Evolutionary conservation across 2,888 invertebrate species (phyloP), one percentile per base, ranked within the genome.

Genomic region (Diachrysia chrysitis): DNA sequence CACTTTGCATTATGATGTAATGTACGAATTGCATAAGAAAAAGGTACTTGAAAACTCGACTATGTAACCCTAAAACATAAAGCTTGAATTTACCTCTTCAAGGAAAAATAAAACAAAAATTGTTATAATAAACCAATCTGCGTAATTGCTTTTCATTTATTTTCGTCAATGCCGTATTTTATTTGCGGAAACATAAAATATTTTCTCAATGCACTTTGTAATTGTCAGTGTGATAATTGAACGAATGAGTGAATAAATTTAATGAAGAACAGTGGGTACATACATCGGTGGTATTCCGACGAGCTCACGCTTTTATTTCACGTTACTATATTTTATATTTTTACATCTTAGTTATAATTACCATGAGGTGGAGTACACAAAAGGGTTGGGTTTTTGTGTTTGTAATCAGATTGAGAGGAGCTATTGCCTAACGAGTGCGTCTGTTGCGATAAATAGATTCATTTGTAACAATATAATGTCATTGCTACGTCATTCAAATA

Each of bases 201-300:
- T 63, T 68, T 69, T 76, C 67, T 60, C 68, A 58, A 19, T 71
- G 57, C 58, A 66, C 54, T 73, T 73, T 76, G 65, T 67, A 78
- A 73, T 78, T 78, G 69, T 73, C 78, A 73, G 59, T 17, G 51
- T 53, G 51, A 72, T 80, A 80, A 83, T 74, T 71, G 66, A 79
- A 73, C 62, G 71, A 72, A 63, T 69, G 72, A 77, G 69, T 71
- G 65, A 75, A 58, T 77, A 71, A 66, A 79, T 71, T 74, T 37
- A 66, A 57, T 64, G 71, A 66, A 68, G 71, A 66, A 68, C 69
- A 66, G 59, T 58, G 68, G 62, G 6, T 42, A n/a, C n/a, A 16
- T 14, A 42, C n/a, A n/a, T 42, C 42, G n/a, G n/a, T 42, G 42
- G n/a, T 42, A n/a, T n/a, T 5, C 1, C 0, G 42, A 37, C 37